These are phyloP conservation scores for Heliothis subflexa DNA, from an alignment of 1,140 invertebrate species.

Conservation along the genomic window DNA sequence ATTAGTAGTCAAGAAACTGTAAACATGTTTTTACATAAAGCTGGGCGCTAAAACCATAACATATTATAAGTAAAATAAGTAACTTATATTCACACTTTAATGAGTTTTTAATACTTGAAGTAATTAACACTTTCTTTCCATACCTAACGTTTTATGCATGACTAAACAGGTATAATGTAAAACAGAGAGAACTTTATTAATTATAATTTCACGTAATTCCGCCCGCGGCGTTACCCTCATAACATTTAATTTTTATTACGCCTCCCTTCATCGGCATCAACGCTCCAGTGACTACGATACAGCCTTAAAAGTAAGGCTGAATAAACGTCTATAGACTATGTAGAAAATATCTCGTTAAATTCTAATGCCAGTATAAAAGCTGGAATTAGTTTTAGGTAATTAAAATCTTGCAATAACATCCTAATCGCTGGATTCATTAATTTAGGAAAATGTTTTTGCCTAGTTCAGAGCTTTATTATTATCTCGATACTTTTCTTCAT, in stretches of 20 bases:
- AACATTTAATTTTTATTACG: slow-evolving; percentile 21
- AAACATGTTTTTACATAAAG: too few species aligned
- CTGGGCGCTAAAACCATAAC: too few species aligned
- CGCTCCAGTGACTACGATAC: not conserved
- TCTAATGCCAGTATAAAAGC: not conserved
- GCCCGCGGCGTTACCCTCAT: slow-evolving; percentile 18
- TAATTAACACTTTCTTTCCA: not conserved
- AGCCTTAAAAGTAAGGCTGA: not conserved
- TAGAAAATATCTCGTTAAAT: slow-evolving; percentile 5
- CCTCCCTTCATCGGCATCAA: not conserved
- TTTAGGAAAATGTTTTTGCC: too few species aligned
- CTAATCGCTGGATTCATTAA: not conserved
- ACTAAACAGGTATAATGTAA: not conserved
- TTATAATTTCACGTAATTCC: slow-evolving; percentile 10
- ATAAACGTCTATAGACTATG: slow-evolving; percentile 15
- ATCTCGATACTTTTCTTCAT: too few species aligned
- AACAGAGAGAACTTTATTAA: slow-evolving; percentile 10
- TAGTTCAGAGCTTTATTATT: too few species aligned
- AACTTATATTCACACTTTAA: too few species aligned
- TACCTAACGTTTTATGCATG: slow-evolving; percentile 1
- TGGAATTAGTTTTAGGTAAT: slow-evolving; percentile 4
- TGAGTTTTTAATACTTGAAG: too few species aligned
- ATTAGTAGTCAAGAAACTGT: too few species aligned
- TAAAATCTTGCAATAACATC: slow-evolving; percentile 7
- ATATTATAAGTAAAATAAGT: too few species aligned